Percentiles rank a stretch among this genome's conserved stretches.
Evolutionary conservation across 2,113 vertebrate species (phyloP).

Genomic region (Menura novaehollandiae): DNA sequence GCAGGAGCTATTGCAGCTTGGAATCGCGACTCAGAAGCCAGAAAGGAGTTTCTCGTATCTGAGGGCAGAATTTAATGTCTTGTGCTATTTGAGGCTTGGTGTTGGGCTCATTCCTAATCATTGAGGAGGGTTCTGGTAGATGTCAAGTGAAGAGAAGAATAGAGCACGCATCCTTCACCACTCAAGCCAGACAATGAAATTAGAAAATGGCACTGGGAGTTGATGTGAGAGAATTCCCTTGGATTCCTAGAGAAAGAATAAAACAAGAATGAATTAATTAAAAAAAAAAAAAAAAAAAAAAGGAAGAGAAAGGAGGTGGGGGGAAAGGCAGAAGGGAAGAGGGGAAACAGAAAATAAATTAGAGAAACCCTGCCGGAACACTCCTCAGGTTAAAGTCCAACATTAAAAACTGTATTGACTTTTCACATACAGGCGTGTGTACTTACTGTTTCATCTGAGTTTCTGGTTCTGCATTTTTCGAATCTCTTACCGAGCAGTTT

Average conservation of each 20-base stretch:
- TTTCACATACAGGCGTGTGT: background rate
- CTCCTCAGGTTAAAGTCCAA: background rate
- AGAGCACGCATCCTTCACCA: slow-evolving; percentile 15
- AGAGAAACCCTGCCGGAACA: background rate
- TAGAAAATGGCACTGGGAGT: slow-evolving; percentile 31
- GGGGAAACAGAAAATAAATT: background rate
- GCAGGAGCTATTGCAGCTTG: background rate
- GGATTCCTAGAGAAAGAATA: slow-evolving; percentile 31
- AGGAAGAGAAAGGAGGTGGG: background rate
- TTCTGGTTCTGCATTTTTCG: slow-evolving; percentile 19
- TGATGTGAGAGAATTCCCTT: slow-evolving; percentile 37
- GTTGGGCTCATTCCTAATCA: slow-evolving; percentile 21
- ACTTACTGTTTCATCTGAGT: background rate
- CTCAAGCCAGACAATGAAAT: slow-evolving; percentile 35
- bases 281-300: background rate
- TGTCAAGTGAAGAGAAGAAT: slow-evolving; percentile 53
- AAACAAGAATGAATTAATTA: slow-evolving; percentile 7
- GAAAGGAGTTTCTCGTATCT: background rate
- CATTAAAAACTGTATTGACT: slow-evolving; percentile 24
- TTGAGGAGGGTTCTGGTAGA: slow-evolving; percentile 39
- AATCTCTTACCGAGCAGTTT: background rate
- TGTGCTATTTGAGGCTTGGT: background rate
- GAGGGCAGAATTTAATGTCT: slow-evolving; percentile 2
- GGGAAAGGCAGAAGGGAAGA: background rate
- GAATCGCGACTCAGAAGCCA: background rate